Conservation (phyloP, 2,113 vertebrate genomes). For the Zosterops pallidus region DNA sequence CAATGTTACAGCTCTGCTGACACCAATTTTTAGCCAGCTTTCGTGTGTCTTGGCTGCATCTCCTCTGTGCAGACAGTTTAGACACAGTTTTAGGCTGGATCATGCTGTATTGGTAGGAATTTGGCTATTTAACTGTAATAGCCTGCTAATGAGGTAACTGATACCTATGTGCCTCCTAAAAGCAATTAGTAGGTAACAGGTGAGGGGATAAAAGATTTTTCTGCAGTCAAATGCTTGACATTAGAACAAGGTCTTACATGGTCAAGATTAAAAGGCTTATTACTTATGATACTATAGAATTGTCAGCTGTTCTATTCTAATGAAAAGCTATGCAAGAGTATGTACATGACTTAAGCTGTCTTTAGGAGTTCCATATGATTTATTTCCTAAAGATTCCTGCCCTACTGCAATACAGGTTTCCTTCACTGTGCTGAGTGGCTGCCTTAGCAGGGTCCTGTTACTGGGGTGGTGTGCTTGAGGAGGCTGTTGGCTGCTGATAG, state of each 20-base stretch:
- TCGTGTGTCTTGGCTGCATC: fast-evolving
- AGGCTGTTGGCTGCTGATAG: neutral
- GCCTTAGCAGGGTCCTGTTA: neutral
- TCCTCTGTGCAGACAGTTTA: neutral
- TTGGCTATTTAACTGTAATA: neutral
- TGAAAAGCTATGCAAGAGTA: neutral
- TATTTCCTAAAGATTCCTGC: neutral
- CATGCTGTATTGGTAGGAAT: neutral
- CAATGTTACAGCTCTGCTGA: neutral
- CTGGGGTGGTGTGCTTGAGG: neutral
- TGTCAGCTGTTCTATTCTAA: neutral
- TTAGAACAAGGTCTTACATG: neutral
- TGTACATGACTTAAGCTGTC: neutral
- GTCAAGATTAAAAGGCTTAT: neutral
- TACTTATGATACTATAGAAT: neutral
- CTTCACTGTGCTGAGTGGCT: neutral
- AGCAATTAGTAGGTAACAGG: neutral
- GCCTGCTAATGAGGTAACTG: neutral
- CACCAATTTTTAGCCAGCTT: neutral
- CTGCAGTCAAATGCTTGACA: neutral
- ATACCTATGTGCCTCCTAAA: neutral
- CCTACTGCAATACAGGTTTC: neutral
- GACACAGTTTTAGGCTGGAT: neutral
- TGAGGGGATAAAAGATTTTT: neutral
- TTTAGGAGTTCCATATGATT: neutral